Base-by-base conservation (phyloP, 2,797 vertebrate species). In the Lutjanus campechanus region DNA sequence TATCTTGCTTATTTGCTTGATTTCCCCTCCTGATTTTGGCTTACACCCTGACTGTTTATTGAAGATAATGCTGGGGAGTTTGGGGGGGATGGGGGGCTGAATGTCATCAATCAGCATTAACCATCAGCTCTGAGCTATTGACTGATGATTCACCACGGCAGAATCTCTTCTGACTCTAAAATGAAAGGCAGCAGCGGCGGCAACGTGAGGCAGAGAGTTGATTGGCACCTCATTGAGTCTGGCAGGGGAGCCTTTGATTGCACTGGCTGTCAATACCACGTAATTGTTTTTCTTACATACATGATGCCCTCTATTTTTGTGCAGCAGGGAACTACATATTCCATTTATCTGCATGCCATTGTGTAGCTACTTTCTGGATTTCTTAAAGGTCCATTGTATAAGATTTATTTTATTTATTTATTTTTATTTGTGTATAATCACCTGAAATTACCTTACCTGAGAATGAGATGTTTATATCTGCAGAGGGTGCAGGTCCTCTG, bases 171-270 rank as follows among this genome's bases (percentile, higher is more conserved):
- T 90, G 93, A 92, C 92, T 92, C 92, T 83, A 53, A 94, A 94
- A 95, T 95, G 93, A 95, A 94, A 96, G 92, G 92, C 90, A 91
- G 91, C 84, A 43, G 70, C 84, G 68, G 68, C 51, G 8, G 81
- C 79, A 74, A 85, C 80, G 20, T 87, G 89, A 90, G 88, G 89
- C 93, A 93, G 89, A 94, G 92, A 93, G 82, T 92, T 96, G 95
- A 96, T 96, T 96, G 95, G 95, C 95, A 95, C 91, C 94, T 93
- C 92, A 94, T 95, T 89, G 94, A 92, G 94, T 94, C 90, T 90
- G 90, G 88, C 92, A 82, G 93, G 92, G 93, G 89, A 92, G 91
- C 81, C 85, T 95, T 93, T 96, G 95, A 96, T 96, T 96, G 94
- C 93, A 67, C 90, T 87, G 69, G 91, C 93, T 93, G 93, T 94